Conservation (phyloP, 1,140 invertebrate species). For the Heterodera schachtii region DNA sequence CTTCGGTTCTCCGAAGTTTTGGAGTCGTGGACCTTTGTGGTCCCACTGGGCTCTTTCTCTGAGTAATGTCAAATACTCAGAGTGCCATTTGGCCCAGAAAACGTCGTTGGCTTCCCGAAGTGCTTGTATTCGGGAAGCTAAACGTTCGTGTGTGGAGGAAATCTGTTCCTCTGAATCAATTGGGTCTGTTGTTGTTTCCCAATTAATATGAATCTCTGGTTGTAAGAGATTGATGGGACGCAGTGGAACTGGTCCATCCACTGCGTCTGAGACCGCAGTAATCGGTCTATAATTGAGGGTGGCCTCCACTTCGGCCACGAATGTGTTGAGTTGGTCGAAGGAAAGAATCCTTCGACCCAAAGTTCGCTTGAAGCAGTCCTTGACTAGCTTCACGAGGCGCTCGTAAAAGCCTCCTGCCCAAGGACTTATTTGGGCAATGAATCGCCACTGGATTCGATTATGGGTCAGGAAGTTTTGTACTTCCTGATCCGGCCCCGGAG, state of each 20-base stretch:
- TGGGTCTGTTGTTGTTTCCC: not conserved
- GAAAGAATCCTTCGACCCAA: not conserved
- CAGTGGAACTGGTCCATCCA: not conserved
- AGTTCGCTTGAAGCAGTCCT: not conserved
- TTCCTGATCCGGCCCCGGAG: not conserved
- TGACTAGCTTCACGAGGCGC: not conserved
- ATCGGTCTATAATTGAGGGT: not conserved
- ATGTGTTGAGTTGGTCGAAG: not conserved
- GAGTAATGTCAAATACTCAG: not conserved
- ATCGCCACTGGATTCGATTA: not conserved
- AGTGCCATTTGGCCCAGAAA: not conserved
- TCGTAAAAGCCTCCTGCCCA: constrained; percentile 10
- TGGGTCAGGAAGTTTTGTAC: not conserved
- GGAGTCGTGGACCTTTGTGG: constrained; percentile 2
- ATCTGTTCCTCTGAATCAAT: not conserved
- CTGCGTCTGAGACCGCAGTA: not conserved
- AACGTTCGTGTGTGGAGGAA: not conserved
- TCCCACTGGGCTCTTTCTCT: not conserved
- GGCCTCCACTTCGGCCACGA: too few species aligned
- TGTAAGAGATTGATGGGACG: not conserved
- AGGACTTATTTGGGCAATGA: not conserved
- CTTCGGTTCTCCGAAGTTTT: not conserved
- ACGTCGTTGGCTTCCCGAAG: not conserved
- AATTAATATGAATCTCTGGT: not conserved
- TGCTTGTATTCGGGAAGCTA: not conserved